phyloP scores from a whole-genome alignment of 2,113 vertebrate species.

The Notarius lentiginosus region DNA sequence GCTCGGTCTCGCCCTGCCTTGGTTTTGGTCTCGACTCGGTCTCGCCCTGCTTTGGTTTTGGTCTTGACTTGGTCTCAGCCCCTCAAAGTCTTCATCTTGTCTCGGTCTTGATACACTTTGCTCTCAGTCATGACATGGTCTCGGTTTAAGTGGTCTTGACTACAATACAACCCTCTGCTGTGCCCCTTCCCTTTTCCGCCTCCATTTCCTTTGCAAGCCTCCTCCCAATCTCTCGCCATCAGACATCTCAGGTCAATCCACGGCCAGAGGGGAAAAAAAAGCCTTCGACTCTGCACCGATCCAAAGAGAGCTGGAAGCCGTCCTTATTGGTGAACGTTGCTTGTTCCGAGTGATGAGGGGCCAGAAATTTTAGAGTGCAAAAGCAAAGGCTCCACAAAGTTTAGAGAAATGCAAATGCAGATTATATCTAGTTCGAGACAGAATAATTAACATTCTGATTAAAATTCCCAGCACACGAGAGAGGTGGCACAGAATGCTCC shows the following conservation, averaged over 20 bases:
- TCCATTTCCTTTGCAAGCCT: not conserved
- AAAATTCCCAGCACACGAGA: slow-evolving; percentile 70
- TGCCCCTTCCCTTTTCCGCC: not conserved
- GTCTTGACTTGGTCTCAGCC: too few species aligned
- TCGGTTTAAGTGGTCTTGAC: too few species aligned
- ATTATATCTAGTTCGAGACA: slow-evolving; percentile 58
- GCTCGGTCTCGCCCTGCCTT: too few species aligned
- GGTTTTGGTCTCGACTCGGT: too few species aligned
- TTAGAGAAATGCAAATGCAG: slow-evolving; percentile 59
- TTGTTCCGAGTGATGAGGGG: not conserved
- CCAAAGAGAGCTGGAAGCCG: not conserved
- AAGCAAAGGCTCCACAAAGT: slow-evolving; percentile 5
- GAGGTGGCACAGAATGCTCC: slow-evolving; percentile 64
- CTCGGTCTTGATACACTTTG: too few species aligned
- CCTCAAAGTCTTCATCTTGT: too few species aligned
- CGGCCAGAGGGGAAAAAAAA: too few species aligned
- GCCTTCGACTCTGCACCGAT: not conserved
- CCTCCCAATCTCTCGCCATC: not conserved
- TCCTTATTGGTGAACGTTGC: not conserved
- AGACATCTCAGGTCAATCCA: not conserved
- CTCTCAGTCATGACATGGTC: too few species aligned
- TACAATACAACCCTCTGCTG: not conserved
- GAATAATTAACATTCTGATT: slow-evolving; percentile 72
- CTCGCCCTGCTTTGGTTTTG: too few species aligned
- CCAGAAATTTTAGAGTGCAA: not conserved